These are phyloP conservation scores for Drosophila lacteicornis DNA, from an alignment of 1,140 invertebrate species.

Conservation along the genomic window DNA sequence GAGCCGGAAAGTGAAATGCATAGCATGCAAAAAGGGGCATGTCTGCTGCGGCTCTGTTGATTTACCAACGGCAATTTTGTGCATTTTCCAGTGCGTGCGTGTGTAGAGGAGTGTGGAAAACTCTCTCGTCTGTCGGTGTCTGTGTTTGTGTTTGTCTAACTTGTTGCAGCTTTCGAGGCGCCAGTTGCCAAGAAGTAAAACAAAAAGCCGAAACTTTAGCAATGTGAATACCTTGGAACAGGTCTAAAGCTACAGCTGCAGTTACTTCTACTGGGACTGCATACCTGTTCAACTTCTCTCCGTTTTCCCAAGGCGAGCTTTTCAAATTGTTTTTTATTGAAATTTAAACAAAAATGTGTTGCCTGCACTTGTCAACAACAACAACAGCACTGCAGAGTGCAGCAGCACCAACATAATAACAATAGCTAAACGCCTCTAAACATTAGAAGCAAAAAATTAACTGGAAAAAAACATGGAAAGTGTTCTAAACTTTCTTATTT, in stretches of 20 bases:
- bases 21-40: constrained; percentile 33
- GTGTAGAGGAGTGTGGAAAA: constrained; percentile 21
- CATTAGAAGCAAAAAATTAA: constrained; percentile 19
- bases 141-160: constrained; percentile 50
- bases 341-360: constrained; percentile 71
- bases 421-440: constrained; percentile 41
- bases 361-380: constrained; percentile 50
- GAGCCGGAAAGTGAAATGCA: constrained; percentile 63
- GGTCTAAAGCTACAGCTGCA: background rate
- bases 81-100: constrained; percentile 51
- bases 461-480: background rate
- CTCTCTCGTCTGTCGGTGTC: constrained; percentile 5
- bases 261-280: constrained; percentile 3
- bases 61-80: constrained; percentile 68
- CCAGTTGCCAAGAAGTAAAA: constrained; percentile 39
- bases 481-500: background rate
- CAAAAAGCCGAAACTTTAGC: constrained; percentile 41
- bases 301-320: constrained; percentile 43
- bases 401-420: background rate
- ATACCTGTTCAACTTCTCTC: constrained; percentile 24
- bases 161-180: constrained; percentile 71
- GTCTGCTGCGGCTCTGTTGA: constrained; percentile 57
- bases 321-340: constrained; percentile 74
- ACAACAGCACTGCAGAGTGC: constrained; percentile 5
- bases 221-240: constrained; percentile 37